Base-by-base conservation (phyloP, 1,140 invertebrate genomes). In the Lasaia peninsularis region DNA sequence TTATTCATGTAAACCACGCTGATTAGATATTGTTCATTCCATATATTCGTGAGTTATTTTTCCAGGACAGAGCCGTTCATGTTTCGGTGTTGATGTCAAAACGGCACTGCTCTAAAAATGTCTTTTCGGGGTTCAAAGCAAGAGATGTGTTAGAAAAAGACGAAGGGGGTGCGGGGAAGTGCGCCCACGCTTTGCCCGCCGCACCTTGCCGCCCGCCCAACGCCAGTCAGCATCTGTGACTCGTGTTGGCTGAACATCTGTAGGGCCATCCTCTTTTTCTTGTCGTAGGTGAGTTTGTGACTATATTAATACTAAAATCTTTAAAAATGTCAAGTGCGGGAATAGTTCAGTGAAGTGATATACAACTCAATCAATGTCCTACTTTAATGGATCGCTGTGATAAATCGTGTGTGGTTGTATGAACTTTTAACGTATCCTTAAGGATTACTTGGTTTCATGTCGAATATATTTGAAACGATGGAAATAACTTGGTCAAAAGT, bases 241-340 rank as follows among this genome's bases (percentile, higher is more conserved):
- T 86, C 86, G 81, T 85, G 86, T 89, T 89, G 84, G 83, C 85
- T 87, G 75, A 86, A 86, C 84, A 85, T 86, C 84, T 73, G 68
- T 80, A 80, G 81, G 78, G 81, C 81, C 83, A 82, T 78, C 81
- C 67, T 77, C 75, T 85, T 84, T 83, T 81, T 85, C 76, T 80
- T 85, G 63, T 69, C 76, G 73, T 88, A 88, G 86, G 86, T 88
- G 86, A 88, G 86, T 88, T 70, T 14, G 58, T 82, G 78, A 71
- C 53, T 65, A 76, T 71, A 68, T 67, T 70, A 73, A 62, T 77
- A 71, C 71, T 78, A 40, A 49, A 56, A 24, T 35, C 57, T 50
- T 59, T 57, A 53, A 62, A 69, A 48, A 63, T 62, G 57, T 40
- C 34, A 62, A 74, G 80, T 82, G 78, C 60, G 40, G 11, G 11